Evolutionary conservation across 1,140 invertebrate genomes (phyloP).

Genomic region (Nebria ingens): DNA sequence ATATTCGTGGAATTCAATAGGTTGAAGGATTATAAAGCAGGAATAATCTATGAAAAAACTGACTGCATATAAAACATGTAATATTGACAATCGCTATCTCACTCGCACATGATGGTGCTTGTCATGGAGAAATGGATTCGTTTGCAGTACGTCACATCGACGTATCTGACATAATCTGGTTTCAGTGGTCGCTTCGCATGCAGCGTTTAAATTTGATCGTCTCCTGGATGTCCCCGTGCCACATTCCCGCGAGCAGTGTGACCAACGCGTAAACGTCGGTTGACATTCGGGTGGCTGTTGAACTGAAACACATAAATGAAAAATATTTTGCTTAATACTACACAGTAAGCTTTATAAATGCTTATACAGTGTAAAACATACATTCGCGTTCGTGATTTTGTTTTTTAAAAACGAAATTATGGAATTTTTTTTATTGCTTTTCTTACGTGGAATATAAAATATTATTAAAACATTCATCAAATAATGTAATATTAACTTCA

Average conservation of each 20-base stretch:
- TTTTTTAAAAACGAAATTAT: too few species aligned
- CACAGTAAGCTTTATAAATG: too few species aligned
- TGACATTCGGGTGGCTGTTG: conserved; percentile 30
- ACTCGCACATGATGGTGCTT: conserved; percentile 33
- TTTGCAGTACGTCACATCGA: conserved; percentile 24
- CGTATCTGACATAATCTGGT: conserved; percentile 49
- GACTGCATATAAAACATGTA: too few species aligned
- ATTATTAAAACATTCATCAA: too few species aligned
- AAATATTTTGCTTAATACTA: too few species aligned
- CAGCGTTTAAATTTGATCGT: conserved; percentile 46
- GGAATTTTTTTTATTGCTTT: too few species aligned
- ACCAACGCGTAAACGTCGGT: conserved; percentile 45
- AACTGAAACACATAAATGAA: conserved; percentile 15
- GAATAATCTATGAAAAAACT: background rate
- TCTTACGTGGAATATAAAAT: too few species aligned
- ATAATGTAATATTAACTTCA: too few species aligned
- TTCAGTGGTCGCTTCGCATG: conserved; percentile 46
- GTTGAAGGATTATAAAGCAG: too few species aligned
- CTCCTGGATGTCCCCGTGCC: conserved; percentile 51
- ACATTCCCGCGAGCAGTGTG: conserved; percentile 47
- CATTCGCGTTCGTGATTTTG: too few species aligned
- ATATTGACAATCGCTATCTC: conserved; percentile 19
- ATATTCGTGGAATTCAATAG: too few species aligned
- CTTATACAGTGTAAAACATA: too few species aligned
- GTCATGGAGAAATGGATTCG: conserved; percentile 24